A percentile compares a stretch with the other conserved stretches of the same genome.
Evolutionary conservation across 2,113 vertebrate species (phyloP).

Genomic region (Lampris incognitus): DNA sequence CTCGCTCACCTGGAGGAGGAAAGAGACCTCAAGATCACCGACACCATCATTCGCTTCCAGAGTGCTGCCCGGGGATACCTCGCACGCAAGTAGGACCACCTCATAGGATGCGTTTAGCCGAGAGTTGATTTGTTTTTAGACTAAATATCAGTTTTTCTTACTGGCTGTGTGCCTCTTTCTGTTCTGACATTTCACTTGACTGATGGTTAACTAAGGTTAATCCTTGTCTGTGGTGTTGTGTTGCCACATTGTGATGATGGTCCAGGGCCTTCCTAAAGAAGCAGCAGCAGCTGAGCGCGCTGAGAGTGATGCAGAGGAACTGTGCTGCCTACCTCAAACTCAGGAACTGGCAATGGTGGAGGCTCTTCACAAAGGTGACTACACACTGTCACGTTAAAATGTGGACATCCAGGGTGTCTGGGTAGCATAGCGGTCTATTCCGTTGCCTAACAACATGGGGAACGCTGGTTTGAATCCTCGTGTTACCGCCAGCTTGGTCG

Average conservation of each 20-base stretch:
- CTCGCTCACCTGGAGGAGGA: slow-evolving; percentile 92
- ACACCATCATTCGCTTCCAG: slow-evolving; percentile 93
- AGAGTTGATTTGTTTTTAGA: too few species aligned
- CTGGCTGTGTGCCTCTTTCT: too few species aligned
- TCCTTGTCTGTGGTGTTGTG: neutral
- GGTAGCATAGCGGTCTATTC: too few species aligned
- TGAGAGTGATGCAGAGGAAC: slow-evolving; percentile 92
- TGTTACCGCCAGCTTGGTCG: too few species aligned
- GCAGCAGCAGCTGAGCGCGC: slow-evolving; percentile 91
- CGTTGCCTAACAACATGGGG: too few species aligned
- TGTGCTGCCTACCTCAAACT: slow-evolving; percentile 93
- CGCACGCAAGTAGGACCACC: slow-evolving; percentile 84
- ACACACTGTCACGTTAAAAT: neutral
- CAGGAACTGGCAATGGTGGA: slow-evolving; percentile 95
- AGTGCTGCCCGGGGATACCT: slow-evolving; percentile 89
- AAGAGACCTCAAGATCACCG: slow-evolving; percentile 92
- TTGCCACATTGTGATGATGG: neutral
- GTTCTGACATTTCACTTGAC: too few species aligned
- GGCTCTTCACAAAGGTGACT: slow-evolving; percentile 90
- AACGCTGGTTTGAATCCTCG: too few species aligned
- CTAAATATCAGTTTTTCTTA: too few species aligned
- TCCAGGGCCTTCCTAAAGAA: slow-evolving; percentile 87
- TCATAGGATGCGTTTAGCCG: too few species aligned
- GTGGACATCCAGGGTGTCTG: neutral
- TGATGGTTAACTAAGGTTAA: too few species aligned